These are phyloP conservation scores for Tineola bisselliella DNA, from an alignment of 2,888 invertebrate genomes.

Conservation along the genomic window DNA sequence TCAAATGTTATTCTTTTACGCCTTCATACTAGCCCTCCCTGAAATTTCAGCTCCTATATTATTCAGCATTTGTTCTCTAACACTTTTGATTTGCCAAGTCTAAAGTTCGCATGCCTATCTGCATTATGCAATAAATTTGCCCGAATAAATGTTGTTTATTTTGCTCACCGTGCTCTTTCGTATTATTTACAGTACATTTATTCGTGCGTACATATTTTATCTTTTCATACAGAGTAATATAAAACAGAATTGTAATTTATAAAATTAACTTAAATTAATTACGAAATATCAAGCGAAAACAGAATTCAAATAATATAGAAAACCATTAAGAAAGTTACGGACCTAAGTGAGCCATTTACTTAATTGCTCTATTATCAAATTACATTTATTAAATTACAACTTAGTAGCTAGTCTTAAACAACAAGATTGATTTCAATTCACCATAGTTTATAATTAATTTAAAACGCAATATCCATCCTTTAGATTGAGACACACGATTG, in stretches of 20 bases:
- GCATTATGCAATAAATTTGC: background rate
- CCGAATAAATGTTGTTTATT: background rate
- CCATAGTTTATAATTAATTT: background rate
- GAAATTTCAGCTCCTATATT: background rate
- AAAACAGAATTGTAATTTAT: no score
- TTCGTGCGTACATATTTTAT: background rate
- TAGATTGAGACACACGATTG: no score
- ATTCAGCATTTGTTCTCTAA: background rate
- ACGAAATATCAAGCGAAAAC: background rate
- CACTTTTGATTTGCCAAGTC: slow-evolving; percentile 3
- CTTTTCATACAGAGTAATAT: no score
- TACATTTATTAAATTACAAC: background rate
- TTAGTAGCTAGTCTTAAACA: background rate
- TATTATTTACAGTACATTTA: background rate
- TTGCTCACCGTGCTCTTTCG: background rate
- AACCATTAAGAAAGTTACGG: background rate
- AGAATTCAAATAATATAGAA: background rate
- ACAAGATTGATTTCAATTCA: background rate
- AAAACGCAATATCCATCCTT: background rate
- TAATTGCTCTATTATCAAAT: slow-evolving; percentile 4
- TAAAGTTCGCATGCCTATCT: background rate
- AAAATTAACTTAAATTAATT: background rate
- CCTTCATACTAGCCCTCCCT: background rate
- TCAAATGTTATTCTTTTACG: slow-evolving; percentile 10
- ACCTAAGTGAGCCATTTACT: slow-evolving; percentile 5